These are phyloP conservation scores for Lepus timidus DNA, from an alignment of 2,113 vertebrate genomes.

Conservation along the genomic window DNA sequence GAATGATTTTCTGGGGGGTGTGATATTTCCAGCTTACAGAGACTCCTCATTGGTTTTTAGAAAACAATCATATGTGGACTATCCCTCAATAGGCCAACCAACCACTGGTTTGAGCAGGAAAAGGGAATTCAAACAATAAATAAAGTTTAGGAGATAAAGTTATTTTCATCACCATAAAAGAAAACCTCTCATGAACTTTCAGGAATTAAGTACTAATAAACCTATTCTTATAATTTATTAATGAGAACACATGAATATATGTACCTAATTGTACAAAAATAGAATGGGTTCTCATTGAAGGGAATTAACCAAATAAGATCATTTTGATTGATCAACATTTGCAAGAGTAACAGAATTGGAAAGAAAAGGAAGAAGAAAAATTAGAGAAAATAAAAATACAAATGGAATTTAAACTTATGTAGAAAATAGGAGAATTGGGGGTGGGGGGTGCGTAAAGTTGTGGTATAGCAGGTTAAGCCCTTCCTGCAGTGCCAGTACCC, in stretches of 20 bases:
- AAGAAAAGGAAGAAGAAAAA: neutral
- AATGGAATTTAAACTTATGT: neutral
- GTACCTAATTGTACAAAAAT: neutral
- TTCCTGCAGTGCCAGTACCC: too few relatives aligned
- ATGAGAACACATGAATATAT: neutral
- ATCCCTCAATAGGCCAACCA: accelerated
- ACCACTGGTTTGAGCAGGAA: neutral
- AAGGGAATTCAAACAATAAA: neutral
- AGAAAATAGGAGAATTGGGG: neutral
- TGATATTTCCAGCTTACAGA: neutral
- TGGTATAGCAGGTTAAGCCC: too few relatives aligned
- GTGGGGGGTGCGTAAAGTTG: too few relatives aligned
- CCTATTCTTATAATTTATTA: neutral
- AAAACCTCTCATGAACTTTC: neutral
- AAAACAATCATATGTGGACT: neutral
- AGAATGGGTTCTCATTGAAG: neutral
- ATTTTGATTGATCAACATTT: neutral
- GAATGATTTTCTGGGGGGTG: accelerated
- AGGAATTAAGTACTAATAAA: neutral
- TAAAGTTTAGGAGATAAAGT: neutral
- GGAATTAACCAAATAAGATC: neutral
- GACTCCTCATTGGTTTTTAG: neutral
- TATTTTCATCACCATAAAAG: neutral
- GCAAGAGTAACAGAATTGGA: neutral
- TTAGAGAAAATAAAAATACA: neutral